Evolutionary conservation across 64 coral and sea anemone species (phyloP).

Genomic region (Stichodactyla mertensii): DNA sequence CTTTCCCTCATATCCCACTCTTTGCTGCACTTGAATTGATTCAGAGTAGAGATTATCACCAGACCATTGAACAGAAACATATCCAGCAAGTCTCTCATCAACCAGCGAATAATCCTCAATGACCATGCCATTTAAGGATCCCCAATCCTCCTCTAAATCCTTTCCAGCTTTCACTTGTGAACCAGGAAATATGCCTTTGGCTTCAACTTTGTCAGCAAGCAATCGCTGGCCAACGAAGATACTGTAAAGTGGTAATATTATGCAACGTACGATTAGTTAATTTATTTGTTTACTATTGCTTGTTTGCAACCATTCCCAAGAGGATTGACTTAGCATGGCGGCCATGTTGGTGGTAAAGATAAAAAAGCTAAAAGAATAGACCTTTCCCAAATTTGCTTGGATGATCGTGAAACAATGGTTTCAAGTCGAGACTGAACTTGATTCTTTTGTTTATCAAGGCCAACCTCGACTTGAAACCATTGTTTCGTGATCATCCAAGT

Average conservation of each 20-base stretch:
- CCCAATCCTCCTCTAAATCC: constrained; percentile 1
- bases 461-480: too few relatives aligned
- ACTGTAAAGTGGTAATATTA: constrained; percentile 15
- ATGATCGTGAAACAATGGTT: too few relatives aligned
- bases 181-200: constrained; percentile 60
- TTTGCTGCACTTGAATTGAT: not conserved
- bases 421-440: too few relatives aligned
- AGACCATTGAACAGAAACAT: not conserved
- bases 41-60: too few relatives aligned
- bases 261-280: not conserved
- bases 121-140: not conserved
- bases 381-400: too few relatives aligned
- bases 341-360: too few relatives aligned
- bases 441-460: too few relatives aligned
- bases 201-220: constrained; percentile 33
- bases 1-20: not conserved
- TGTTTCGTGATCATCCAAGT: too few relatives aligned
- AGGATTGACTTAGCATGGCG: too few relatives aligned
- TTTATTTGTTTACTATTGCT: not conserved
- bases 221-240: constrained; percentile 53
- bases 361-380: too few relatives aligned
- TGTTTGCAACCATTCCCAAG: too few relatives aligned
- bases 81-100: not conserved
- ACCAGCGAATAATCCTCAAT: not conserved
- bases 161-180: constrained; percentile 41